Evolutionary conservation across 2,797 vertebrate genomes (phyloP), one percentile per base, ranked within the genome.

Genomic region (Spondyliosoma cantharus): DNA sequence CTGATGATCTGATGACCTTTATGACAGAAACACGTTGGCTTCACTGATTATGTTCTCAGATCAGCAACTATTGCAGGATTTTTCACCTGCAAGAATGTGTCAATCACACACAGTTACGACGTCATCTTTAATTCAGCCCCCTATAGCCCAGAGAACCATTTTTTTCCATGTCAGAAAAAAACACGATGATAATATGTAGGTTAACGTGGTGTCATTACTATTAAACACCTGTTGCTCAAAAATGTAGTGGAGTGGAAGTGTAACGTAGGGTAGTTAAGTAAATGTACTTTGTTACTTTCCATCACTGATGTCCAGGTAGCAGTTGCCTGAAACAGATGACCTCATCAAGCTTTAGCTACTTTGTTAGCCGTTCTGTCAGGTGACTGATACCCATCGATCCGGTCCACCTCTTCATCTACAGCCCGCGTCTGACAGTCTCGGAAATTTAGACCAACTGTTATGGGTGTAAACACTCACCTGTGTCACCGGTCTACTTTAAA

Each of bases 391-490:
- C 59, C 5, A 73, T 76, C 59, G 43, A 43, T 5, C 17, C 37
- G 43, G 42, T 46, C 63, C 42, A 24, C 19, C n/a, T 62, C 49
- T 25, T 63, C 54, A 67, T 53, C 27, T 17, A 46, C n/a, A n/a
- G n/a, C 77, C 63, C 3, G 2, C 45, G 58, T 59, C 1, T 66
- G 14, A 82, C 43, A 13, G 17, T 42, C 14, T 8, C 3, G 45
- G 49, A 67, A 72, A 22, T 32, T n/a, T 20, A 63, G 68, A 3
- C 27, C 3, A 19, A 49, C 1, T 53, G 80, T 76, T 80, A 54
- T 56, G 63, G 14, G 37, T 80, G 13, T 16, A 78, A 88, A 87
- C 82, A 74, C 25, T 25, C 2, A 49, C 5, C 45, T 43, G 42
- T 53, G 71, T 74, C 53, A 48, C 17, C 8, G 53, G 43, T 52